Evolutionary conservation across 2,888 invertebrate species (phyloP).

Genomic region (Prostheceraeus crozeri): DNA sequence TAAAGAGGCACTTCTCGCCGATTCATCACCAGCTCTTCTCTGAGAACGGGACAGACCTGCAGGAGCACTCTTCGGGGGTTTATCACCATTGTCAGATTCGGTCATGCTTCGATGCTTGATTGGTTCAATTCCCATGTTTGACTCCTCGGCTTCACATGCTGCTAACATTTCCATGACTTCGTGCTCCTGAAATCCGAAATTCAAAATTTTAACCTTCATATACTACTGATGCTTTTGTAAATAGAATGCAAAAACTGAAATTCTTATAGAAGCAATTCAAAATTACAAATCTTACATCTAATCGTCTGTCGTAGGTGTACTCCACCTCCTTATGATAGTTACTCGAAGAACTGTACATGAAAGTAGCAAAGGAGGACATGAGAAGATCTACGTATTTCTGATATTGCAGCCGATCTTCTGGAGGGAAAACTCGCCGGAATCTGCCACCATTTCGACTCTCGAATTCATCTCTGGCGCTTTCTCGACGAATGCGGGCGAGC

Average conservation of each 20-base stretch:
- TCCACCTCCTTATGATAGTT: background rate
- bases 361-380: conserved; percentile 46
- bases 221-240: too few species aligned
- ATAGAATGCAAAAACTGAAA: too few species aligned
- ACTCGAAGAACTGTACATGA: too few species aligned
- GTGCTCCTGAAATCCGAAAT: too few species aligned
- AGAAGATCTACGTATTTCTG: conserved; percentile 51
- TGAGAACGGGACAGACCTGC: background rate
- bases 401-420: conserved; percentile 49
- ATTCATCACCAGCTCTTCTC: too few species aligned
- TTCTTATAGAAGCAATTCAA: too few species aligned
- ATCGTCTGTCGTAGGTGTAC: conserved; percentile 7
- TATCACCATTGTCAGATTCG: too few species aligned
- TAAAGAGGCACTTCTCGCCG: conserved; percentile 7
- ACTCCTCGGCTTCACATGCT: background rate
- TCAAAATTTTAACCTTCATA: too few species aligned
- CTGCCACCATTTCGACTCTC: conserved; percentile 53
- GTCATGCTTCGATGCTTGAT: too few species aligned
- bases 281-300: background rate
- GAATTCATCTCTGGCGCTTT: conserved; percentile 50
- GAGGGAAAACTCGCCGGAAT: conserved; percentile 55
- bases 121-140: background rate
- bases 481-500: conserved; percentile 48
- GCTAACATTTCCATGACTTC: background rate
- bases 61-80: background rate